phyloP scores from a whole-genome alignment of 2,888 invertebrate genomes.

The Tetheella fluctuosa region DNA sequence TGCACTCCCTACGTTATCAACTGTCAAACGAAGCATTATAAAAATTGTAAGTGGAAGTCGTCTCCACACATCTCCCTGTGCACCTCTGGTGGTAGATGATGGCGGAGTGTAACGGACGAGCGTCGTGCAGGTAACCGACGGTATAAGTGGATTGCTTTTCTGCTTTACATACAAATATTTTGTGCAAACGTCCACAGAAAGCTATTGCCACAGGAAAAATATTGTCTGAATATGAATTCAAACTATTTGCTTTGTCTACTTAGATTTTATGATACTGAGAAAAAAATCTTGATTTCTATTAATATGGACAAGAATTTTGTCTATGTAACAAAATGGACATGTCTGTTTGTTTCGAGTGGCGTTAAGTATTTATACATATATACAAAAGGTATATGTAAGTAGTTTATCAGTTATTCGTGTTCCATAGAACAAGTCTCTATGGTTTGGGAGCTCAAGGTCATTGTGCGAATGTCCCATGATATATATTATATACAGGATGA shows the following conservation, averaged over 20 bases:
- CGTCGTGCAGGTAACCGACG: slow-evolving; percentile 78
- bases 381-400: too few species aligned
- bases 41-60: slow-evolving; percentile 14
- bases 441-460: too few species aligned
- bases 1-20: too few species aligned
- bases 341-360: too few species aligned
- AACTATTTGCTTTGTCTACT: background rate
- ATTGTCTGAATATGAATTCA: slow-evolving; percentile 21
- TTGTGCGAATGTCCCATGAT: too few species aligned
- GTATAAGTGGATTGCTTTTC: slow-evolving; percentile 82
- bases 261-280: slow-evolving; percentile 1
- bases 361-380: too few species aligned
- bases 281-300: background rate
- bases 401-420: too few species aligned
- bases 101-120: slow-evolving; percentile 69
- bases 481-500: too few species aligned
- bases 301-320: too few species aligned
- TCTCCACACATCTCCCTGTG: slow-evolving; percentile 45
- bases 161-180: slow-evolving; percentile 83
- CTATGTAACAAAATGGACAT: too few species aligned
- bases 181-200: slow-evolving; percentile 63
- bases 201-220: slow-evolving; percentile 25
- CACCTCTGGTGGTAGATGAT: slow-evolving; percentile 33
- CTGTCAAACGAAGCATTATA: background rate
- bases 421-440: too few species aligned